Base-by-base conservation (phyloP, 2,888 invertebrate genomes). In the Drosophila rellima region DNA sequence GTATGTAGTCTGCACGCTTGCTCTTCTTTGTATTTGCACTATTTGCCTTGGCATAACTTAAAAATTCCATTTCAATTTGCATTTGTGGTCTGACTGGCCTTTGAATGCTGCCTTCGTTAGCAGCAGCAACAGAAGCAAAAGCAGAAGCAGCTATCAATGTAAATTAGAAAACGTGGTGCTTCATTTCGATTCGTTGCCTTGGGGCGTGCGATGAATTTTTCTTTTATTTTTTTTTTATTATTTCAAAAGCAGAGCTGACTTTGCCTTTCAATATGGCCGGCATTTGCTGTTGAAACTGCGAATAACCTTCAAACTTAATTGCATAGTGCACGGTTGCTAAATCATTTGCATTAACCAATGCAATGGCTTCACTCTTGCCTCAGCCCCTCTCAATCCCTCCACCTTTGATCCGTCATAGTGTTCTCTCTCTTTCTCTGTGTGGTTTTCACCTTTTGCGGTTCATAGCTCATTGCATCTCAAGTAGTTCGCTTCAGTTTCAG, bases 231-330 rank as follows among this genome's bases (percentile, higher is more conserved):
- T 35, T 18, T 50, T n/a, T 40, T 40, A 56, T 52, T 56, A 44
- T 57, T 57, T 68, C 20, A 65, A 68, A 56, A 65, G 64, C 18
- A 10, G 15, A 45, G 44, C 18, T 29, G 17, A 11, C 10, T 35
- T 70, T 70, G 59, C 39, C 61, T 82, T 74, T 77, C 67, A 72
- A 55, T 62, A 77, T 59, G 63, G 50, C 59, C 51, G 39, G 60
- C 70, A 59, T 48, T 45, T 64, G 66, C 42, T 23, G 13, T 47
- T 44, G 20, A 17, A 57, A 23, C 51, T 45, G 50, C 66, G 45
- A 63, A 65, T 74, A 86, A 80, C 84, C 84, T 84, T 88, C 88
- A 88, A 78, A 84, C 81, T 80, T 86, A 84, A 84, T 84, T 88
- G 84, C 88, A 88, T 70, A 70, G 74, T 69, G 74, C 40, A 62